phyloP scores from a whole-genome alignment of 2,888 invertebrate species.

The Lepetodrilus schrolli region DNA sequence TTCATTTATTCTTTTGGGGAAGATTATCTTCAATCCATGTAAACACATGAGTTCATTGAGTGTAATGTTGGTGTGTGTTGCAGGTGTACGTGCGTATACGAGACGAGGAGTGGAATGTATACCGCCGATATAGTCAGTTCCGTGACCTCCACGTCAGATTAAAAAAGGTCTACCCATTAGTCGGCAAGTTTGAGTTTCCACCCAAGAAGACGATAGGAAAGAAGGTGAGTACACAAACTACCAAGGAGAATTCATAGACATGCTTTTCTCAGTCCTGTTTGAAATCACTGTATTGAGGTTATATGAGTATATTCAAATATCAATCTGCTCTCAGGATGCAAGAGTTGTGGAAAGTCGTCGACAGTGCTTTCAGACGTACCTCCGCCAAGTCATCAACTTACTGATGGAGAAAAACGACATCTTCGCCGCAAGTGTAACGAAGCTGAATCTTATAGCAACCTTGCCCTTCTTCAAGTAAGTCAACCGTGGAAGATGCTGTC shows the following conservation, averaged over 20 bases:
- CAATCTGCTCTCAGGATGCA: slow-evolving; percentile 66
- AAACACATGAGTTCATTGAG: too few species aligned
- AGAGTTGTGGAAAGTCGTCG: slow-evolving; percentile 89
- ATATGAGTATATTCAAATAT: background rate
- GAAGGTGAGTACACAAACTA: slow-evolving; percentile 85
- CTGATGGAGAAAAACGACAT: slow-evolving; percentile 77
- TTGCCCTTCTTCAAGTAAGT: slow-evolving; percentile 86
- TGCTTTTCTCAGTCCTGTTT: too few species aligned
- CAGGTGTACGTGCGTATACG: slow-evolving; percentile 87
- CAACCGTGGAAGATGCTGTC: too few species aligned
- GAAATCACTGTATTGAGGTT: too few species aligned
- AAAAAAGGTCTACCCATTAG: slow-evolving; percentile 86
- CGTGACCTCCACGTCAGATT: slow-evolving; percentile 88
- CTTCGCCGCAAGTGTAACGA: slow-evolving; percentile 83
- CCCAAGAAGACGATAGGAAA: slow-evolving; percentile 95
- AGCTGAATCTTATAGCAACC: slow-evolving; percentile 85
- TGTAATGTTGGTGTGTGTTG: slow-evolving; percentile 52
- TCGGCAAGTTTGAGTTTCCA: slow-evolving; percentile 90
- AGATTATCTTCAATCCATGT: too few species aligned
- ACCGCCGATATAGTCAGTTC: slow-evolving; percentile 94
- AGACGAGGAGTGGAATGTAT: slow-evolving; percentile 96
- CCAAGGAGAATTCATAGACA: too few species aligned
- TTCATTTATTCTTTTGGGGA: too few species aligned
- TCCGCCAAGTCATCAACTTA: slow-evolving; percentile 85
- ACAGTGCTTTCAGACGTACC: slow-evolving; percentile 88